Evolutionary conservation across 23 tunicate genomes (phyloP).

Genomic region (Pegea sp.): DNA sequence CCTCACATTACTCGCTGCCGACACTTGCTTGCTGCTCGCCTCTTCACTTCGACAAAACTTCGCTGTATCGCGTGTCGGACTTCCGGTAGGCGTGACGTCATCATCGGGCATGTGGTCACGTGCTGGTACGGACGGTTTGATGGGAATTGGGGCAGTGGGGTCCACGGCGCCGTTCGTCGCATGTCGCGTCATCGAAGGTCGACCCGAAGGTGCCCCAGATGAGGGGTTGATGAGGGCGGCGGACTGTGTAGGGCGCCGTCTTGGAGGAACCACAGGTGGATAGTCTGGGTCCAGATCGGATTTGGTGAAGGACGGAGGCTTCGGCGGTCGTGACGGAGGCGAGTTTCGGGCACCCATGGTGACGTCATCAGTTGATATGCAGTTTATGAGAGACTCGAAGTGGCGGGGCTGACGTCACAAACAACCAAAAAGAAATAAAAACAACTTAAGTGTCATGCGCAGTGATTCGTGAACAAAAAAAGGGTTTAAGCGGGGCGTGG

Average conservation of each 20-base stretch:
- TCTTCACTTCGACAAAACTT: too few species aligned
- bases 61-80: too few species aligned
- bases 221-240: constrained; percentile 44
- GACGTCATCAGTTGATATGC: too few species aligned
- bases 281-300: constrained; percentile 33
- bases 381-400: too few species aligned
- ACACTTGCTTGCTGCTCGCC: constrained; percentile 1
- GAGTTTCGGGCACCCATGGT: background rate
- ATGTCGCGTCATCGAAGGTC: constrained; percentile 42
- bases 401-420: constrained; percentile 29
- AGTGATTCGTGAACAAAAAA: background rate
- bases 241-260: constrained; percentile 43
- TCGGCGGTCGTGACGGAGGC: constrained; percentile 23
- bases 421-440: constrained; percentile 11
- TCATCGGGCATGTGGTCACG: constrained; percentile 9
- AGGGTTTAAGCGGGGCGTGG: background rate
- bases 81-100: constrained; percentile 57
- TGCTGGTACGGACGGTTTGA: constrained; percentile 10
- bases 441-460: background rate
- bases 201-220: constrained; percentile 58
- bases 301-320: constrained; percentile 15
- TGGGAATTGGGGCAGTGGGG: constrained; percentile 23
- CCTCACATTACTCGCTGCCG: background rate
- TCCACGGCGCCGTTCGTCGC: constrained; percentile 17
- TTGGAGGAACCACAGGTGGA: constrained; percentile 87